Conservation (phyloP, 2,888 invertebrate species). For the Augiades crinisus region DNA sequence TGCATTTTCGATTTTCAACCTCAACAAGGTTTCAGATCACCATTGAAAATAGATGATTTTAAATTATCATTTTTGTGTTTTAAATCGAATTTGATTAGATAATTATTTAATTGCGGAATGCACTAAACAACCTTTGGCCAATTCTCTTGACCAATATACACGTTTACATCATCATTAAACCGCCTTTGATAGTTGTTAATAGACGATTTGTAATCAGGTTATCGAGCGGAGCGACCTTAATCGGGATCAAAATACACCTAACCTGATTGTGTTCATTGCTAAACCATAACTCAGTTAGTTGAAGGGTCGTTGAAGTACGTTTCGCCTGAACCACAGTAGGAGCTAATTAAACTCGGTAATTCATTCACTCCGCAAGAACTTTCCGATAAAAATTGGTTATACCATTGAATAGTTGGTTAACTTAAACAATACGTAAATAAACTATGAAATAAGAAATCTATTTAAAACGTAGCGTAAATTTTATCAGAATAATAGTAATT, state of each 20-base stretch:
- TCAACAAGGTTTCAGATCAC: no score
- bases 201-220: conserved; percentile 18
- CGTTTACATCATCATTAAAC: conserved; percentile 1
- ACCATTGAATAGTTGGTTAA: conserved; percentile 33
- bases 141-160: not conserved
- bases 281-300: conserved; percentile 32
- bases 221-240: conserved; percentile 19
- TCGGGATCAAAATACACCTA: conserved; percentile 25
- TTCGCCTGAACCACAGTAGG: conserved; percentile 32
- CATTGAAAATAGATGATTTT: no score
- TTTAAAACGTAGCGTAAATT: conserved; percentile 47
- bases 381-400: conserved; percentile 33
- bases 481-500: conserved; percentile 72
- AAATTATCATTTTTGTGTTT: no score
- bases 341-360: conserved; percentile 35
- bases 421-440: conserved; percentile 34
- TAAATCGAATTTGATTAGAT: no score
- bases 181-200: conserved; percentile 9
- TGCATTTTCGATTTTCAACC: no score
- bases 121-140: not conserved
- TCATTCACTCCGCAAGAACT: conserved; percentile 30
- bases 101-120: no score
- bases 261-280: conserved; percentile 23
- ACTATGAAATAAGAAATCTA: conserved; percentile 36
- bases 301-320: conserved; percentile 31